Evolutionary conservation across 2,797 vertebrate genomes (phyloP).

Genomic region (Astyanax mexicanus): DNA sequence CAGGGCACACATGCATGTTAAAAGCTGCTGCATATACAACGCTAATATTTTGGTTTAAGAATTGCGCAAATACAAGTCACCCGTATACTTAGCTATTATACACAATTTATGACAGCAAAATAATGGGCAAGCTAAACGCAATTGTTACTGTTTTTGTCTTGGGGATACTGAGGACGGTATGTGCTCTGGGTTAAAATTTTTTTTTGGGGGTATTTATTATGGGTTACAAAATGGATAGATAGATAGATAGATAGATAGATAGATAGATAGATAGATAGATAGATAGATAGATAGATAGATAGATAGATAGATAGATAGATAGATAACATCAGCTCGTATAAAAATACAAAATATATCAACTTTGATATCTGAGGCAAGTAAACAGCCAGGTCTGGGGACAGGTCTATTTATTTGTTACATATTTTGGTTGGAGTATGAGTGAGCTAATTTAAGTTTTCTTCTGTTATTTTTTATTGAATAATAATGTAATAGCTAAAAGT

Average conservation of each 20-base stretch:
- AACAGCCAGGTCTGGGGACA: too few relatives aligned
- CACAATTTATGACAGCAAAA: not conserved
- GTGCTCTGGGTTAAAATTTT: too few relatives aligned
- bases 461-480: not conserved
- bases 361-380: not conserved
- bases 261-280: too few relatives aligned
- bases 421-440: not conserved
- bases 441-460: too few relatives aligned
- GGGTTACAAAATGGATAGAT: too few relatives aligned
- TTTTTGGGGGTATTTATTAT: too few relatives aligned
- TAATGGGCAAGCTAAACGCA: not conserved
- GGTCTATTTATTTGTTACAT: not conserved
- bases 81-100: not conserved
- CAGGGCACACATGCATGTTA: not conserved
- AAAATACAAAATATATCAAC: not conserved
- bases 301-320: too few relatives aligned
- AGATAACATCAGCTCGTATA: too few relatives aligned
- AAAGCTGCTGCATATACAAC: not conserved
- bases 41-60: not conserved
- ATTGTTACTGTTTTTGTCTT: not conserved
- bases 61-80: not conserved
- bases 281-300: not conserved
- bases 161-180: too few relatives aligned
- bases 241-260: constrained; percentile 7
- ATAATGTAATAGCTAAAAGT: not conserved